Base-by-base conservation (phyloP, 1,140 invertebrate genomes). In the Daktulosphaira vitifoliae region DNA sequence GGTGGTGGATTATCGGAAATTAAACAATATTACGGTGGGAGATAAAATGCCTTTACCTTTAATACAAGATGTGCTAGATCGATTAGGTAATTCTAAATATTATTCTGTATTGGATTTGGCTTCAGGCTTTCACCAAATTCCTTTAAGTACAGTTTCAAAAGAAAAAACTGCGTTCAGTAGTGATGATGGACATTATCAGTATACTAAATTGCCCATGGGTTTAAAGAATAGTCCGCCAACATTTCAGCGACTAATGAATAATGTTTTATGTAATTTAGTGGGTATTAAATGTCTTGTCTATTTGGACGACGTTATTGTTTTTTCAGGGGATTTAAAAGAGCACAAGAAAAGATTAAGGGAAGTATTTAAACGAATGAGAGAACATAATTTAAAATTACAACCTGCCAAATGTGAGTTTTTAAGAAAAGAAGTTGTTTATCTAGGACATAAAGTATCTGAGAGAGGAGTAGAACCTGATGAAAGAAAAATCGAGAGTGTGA, bases 71-170 rank as follows among this genome's bases (percentile, higher is more conserved):
- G 72, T 73, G 18, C 66, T 82, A 8, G 72, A 77, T 59, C 68
- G 69, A 26, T 62, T 82, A 59, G 72, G 72, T 6, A 71, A 72
- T 6, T 68, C 71, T 8, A 69, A 71, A 52, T 77, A 73, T 66
- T 80, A 81, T 65, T 71, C 72, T 1, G 73, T 73, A 0, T 56
- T 82, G 16, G 79, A 82, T 71, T 65, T 79, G 16, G 71, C 69
- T 4, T 73, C 70, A 26, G 81, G 80, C 4, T 82, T 78, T 71
- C 77, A 75, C 70, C 80, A 82, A 68, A 73, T 82, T 13, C 66
- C 70, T 11, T 69, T 81, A 13, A 66, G 74, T 22, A 38, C 69
- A 70, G 53, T 73, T 11, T 72, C 74, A 66, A 69, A 52, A 20
- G 68, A 73, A 7, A 81, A 81, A 69, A 80, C 79, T 1, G 76